Conservation (phyloP, 2,888 invertebrate species). For the Hypsopygia costalis region DNA sequence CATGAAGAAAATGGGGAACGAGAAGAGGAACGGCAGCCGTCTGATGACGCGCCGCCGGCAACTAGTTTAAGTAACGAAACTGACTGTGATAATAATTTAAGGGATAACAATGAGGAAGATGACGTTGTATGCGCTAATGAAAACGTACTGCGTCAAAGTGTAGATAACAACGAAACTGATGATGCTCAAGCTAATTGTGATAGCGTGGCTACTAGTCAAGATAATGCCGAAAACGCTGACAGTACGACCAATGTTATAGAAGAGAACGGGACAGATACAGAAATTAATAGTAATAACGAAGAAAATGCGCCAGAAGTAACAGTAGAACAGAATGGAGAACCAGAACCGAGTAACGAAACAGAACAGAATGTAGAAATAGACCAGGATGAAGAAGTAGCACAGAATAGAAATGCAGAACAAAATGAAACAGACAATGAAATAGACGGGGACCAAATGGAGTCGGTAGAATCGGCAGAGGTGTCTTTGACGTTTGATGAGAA, state of each 20-base stretch:
- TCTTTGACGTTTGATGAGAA: constrained; percentile 72
- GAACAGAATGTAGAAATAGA: constrained; percentile 10
- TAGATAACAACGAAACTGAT: constrained; percentile 23
- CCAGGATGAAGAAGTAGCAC: constrained; percentile 4
- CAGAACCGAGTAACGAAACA: constrained; percentile 5
- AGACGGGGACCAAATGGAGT: not conserved
- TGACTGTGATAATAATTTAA: constrained; percentile 76
- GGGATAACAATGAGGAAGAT: constrained; percentile 66
- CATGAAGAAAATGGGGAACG: not conserved
- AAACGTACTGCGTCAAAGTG: constrained; percentile 14
- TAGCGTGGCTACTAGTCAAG: constrained; percentile 48
- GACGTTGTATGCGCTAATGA: constrained; percentile 72
- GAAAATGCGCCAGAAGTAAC: constrained; percentile 6
- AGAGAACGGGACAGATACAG: not conserved
- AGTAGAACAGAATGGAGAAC: constrained; percentile 4
- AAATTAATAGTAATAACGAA: constrained; percentile 1
- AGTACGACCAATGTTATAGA: constrained; percentile 1
- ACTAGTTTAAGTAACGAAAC: constrained; percentile 64
- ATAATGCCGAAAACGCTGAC: constrained; percentile 12
- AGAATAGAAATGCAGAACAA: constrained; percentile 13
- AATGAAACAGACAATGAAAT: constrained; percentile 9
- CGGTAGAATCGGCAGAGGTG: constrained; percentile 30
- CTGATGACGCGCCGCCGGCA: constrained; percentile 24
- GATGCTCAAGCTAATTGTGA: constrained; percentile 47
- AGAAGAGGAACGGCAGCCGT: constrained; percentile 2